These are phyloP conservation scores for Aleadryas rufinucha DNA, from an alignment of 2,113 vertebrate species.

Conservation along the genomic window DNA sequence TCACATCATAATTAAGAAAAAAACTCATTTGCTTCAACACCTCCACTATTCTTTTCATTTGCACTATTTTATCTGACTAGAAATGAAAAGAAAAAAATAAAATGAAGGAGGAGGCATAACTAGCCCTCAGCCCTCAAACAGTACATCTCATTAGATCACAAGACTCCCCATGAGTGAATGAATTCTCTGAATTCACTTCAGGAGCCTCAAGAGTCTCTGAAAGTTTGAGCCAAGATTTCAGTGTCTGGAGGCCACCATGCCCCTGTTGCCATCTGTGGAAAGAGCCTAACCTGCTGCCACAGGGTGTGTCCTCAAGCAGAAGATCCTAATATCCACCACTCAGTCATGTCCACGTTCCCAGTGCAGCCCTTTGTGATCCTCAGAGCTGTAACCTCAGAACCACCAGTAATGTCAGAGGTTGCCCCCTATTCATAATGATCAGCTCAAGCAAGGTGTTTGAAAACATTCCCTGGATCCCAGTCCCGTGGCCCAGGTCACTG, in stretches of 20 bases:
- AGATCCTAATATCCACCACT: neutral
- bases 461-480: neutral
- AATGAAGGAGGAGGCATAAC: neutral
- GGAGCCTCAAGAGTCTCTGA: neutral
- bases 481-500: neutral
- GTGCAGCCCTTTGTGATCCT: neutral
- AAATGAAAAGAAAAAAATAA: neutral
- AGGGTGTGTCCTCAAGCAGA: neutral
- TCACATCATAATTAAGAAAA: neutral
- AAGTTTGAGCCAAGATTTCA: neutral
- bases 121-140: neutral
- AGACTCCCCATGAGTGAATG: neutral
- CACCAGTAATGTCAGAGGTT: neutral
- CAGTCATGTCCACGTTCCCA: rapidly evolving
- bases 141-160: neutral
- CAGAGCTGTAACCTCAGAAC: neutral
- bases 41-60: neutral
- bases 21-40: neutral
- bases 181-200: neutral
- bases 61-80: neutral
- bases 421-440: too few species aligned
- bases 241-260: neutral
- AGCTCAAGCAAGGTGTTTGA: neutral
- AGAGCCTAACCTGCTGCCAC: neutral
- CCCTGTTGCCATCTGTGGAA: neutral